These are phyloP conservation scores for Linurgus olivaceus DNA, from an alignment of 2,797 vertebrate genomes.

Conservation along the genomic window DNA sequence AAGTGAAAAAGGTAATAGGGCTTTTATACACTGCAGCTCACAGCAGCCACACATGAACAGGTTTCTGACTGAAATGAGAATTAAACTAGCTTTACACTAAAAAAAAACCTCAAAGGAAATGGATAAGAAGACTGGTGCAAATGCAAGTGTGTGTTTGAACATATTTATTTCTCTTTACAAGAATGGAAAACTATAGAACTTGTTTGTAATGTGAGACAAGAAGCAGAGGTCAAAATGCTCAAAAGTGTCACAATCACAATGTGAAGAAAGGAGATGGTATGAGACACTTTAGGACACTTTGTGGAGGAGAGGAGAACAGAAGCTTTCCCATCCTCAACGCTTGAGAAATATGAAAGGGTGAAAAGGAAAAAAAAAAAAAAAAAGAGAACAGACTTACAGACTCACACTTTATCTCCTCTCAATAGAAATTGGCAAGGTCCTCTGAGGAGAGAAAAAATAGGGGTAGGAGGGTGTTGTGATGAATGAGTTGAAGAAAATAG, in stretches of 20 bases:
- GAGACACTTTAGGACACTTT: background rate
- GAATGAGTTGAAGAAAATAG: background rate
- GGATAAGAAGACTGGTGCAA: background rate
- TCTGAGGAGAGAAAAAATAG: background rate
- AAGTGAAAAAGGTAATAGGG: background rate
- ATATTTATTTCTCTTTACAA: background rate
- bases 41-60: background rate
- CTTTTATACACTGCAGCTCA: background rate
- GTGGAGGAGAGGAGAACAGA: background rate
- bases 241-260: background rate
- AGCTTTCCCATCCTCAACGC: rapidly evolving
- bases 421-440: background rate
- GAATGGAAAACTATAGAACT: background rate
- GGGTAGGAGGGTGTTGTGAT: background rate
- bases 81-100: background rate
- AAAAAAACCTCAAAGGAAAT: background rate
- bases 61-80: background rate
- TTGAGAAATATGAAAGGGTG: background rate
- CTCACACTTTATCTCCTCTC: background rate
- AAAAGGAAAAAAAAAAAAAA: background rate
- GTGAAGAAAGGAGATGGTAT: background rate
- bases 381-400: background rate
- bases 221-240: background rate
- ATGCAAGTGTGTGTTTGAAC: background rate
- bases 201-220: background rate